phyloP scores from a whole-genome alignment of 2,797 vertebrate genomes.

The Poecilia gillii region DNA sequence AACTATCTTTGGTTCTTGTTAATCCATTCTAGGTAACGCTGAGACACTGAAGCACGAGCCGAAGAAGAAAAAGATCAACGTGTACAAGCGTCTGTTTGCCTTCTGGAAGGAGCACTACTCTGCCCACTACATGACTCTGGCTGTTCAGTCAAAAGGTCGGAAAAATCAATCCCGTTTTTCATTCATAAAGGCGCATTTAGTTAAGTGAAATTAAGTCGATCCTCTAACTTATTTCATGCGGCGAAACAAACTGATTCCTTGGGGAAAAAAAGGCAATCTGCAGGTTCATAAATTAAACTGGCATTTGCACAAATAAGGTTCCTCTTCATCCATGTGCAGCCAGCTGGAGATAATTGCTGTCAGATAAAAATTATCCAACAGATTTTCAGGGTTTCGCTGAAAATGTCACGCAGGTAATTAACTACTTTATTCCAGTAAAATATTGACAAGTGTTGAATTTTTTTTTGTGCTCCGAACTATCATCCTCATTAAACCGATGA shows the following conservation, averaged over 20 bases:
- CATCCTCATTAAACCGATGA: conserved; percentile 20
- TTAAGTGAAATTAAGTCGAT: conserved; percentile 21
- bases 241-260: conserved; percentile 30
- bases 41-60: conserved; percentile 93
- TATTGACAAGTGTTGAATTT: conserved; percentile 52
- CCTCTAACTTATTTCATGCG: conserved; percentile 14
- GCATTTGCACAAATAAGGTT: conserved; percentile 50
- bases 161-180: conserved; percentile 23
- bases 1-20: conserved; percentile 34
- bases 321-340: conserved; percentile 45
- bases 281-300: conserved; percentile 46
- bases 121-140: conserved; percentile 95
- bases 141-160: conserved; percentile 95
- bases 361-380: conserved; percentile 28
- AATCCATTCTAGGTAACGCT: conserved; percentile 85
- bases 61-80: conserved; percentile 91
- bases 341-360: conserved; percentile 49
- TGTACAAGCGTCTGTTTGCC: conserved; percentile 89
- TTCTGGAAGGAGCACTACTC: conserved; percentile 96
- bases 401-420: conserved; percentile 61
- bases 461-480: conserved; percentile 50
- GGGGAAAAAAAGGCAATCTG: conserved; percentile 42
- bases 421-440: conserved; percentile 32
- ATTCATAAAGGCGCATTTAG: conserved; percentile 1
- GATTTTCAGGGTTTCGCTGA: conserved; percentile 29